phyloP scores from a whole-genome alignment of 2,113 vertebrate genomes.

The Cebus imitator region DNA sequence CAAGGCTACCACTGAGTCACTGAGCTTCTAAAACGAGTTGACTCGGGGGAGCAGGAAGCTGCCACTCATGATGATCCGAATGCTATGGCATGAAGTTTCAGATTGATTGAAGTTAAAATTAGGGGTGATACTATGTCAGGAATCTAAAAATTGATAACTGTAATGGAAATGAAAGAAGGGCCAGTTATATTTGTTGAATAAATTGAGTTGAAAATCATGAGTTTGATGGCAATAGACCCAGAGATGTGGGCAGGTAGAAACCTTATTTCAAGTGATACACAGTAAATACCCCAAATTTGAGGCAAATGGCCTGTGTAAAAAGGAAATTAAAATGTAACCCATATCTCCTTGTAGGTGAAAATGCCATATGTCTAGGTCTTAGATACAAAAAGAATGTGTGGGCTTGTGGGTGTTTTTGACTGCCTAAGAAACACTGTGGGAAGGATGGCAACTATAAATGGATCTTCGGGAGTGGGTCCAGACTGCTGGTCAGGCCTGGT shows the following conservation, averaged over 20 bases:
- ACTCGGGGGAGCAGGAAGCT: not conserved
- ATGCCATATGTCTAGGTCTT: not conserved
- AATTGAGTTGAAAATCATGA: constrained; percentile 42
- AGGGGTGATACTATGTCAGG: constrained; percentile 3
- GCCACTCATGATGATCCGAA: not conserved
- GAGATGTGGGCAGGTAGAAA: not conserved
- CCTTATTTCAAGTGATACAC: constrained; percentile 26
- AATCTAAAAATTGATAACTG: constrained; percentile 44
- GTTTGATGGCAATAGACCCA: not conserved
- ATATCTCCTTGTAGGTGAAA: not conserved
- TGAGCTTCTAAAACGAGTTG: not conserved
- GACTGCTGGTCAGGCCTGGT: constrained; percentile 71
- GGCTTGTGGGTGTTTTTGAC: constrained; percentile 24
- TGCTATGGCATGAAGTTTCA: constrained; percentile 25
- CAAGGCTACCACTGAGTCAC: not conserved
- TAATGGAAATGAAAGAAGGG: not conserved
- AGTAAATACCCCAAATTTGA: constrained; percentile 12
- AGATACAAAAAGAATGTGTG: not conserved
- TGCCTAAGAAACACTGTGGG: constrained; percentile 66
- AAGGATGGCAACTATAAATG: not conserved
- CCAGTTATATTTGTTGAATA: not conserved
- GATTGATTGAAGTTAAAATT: constrained; percentile 49
- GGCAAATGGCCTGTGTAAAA: constrained; percentile 22
- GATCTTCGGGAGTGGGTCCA: constrained; percentile 72
- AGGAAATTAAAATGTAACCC: not conserved